Conservation (phyloP, 2,797 vertebrate genomes). For the Remorina albescens region DNA sequence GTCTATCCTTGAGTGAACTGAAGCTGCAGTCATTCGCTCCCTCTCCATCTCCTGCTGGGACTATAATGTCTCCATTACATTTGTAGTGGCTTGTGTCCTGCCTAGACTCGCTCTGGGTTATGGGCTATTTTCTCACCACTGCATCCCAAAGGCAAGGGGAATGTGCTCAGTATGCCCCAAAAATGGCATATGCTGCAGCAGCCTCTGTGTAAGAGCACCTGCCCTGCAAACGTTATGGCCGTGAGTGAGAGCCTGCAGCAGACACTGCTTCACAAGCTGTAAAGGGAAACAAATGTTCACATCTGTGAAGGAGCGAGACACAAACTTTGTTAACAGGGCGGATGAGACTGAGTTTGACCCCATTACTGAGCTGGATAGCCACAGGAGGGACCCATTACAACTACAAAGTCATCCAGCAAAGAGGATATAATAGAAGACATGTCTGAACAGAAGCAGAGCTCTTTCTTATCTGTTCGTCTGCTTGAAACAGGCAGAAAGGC, state of each 20-base stretch:
- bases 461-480: slow-evolving; percentile 19
- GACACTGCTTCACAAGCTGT: slow-evolving; percentile 25
- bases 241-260: slow-evolving; percentile 16
- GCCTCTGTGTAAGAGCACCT: slow-evolving; percentile 50
- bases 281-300: slow-evolving; percentile 19
- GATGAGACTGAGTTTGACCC: slow-evolving; percentile 34
- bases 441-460: slow-evolving; percentile 11
- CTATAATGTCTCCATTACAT: slow-evolving; percentile 62
- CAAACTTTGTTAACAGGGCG: neutral
- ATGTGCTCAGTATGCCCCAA: slow-evolving; percentile 38
- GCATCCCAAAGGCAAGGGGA: slow-evolving; percentile 52
- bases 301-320: slow-evolving; percentile 5
- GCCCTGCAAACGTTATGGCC: slow-evolving; percentile 34
- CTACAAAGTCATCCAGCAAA: slow-evolving; percentile 34
- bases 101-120: slow-evolving; percentile 45
- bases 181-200: slow-evolving; percentile 48
- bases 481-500: slow-evolving; percentile 36
- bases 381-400: slow-evolving; percentile 20
- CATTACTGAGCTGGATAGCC: slow-evolving; percentile 11
- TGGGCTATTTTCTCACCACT: slow-evolving; percentile 62
- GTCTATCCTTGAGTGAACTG: slow-evolving; percentile 54
- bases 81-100: slow-evolving; percentile 53
- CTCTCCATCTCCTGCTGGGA: slow-evolving; percentile 54
- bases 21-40: slow-evolving; percentile 51
- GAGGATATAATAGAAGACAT: slow-evolving; percentile 28